phyloP scores from a whole-genome alignment of 2,888 invertebrate species.

The Lasius fuliginosus region DNA sequence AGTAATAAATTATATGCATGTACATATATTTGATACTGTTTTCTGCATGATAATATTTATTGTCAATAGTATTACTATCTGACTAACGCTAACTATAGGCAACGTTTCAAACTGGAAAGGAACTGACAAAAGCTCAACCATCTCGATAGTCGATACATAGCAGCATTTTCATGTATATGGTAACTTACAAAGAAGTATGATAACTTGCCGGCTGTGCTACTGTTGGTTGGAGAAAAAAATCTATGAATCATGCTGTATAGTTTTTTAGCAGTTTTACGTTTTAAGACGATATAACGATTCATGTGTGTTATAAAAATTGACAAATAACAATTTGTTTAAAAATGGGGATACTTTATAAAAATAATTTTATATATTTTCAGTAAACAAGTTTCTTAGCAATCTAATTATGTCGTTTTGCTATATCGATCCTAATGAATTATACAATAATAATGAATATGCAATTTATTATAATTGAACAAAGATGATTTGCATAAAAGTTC shows the following conservation, averaged over 20 bases:
- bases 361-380: not conserved
- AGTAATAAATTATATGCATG: not conserved
- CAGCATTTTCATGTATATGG: not conserved
- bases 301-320: not conserved
- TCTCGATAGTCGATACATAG: conserved; percentile 14
- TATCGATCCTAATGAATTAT: not conserved
- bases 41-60: not conserved
- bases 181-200: not conserved
- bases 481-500: not conserved
- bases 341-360: not conserved
- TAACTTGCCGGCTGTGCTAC: not conserved
- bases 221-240: not conserved
- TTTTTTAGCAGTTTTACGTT: not conserved
- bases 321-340: conserved; percentile 7
- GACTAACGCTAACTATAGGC: not conserved
- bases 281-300: not conserved
- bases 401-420: not conserved
- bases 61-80: not conserved
- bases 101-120: not conserved
- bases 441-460: not conserved
- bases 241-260: not conserved
- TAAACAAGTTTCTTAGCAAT: not conserved
- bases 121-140: not conserved
- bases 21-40: not conserved
- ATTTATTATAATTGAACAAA: not conserved